Conservation (phyloP, 92 coral and sea anemone genomes). For the Paragorgia papillata region DNA sequence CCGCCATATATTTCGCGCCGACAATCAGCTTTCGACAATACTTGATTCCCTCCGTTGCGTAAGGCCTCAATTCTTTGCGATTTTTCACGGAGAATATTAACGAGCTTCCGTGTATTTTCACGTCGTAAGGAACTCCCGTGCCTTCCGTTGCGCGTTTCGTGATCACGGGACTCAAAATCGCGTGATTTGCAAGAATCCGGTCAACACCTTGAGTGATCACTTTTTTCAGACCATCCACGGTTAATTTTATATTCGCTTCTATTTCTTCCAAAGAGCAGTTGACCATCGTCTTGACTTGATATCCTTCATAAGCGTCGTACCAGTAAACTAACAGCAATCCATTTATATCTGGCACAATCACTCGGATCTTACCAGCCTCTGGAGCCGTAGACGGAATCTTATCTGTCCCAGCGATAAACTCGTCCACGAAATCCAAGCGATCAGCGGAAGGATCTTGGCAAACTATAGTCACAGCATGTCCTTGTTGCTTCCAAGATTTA, state of each 20-base stretch:
- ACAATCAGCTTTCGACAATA: conserved; percentile 71
- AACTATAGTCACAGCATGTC: conserved; percentile 80
- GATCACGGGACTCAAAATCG: conserved; percentile 77
- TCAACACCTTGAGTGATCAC: conserved; percentile 85
- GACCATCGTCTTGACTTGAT: conserved; percentile 76
- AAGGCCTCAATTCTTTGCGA: conserved; percentile 67
- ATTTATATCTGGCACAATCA: conserved; percentile 76
- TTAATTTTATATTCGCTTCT: conserved; percentile 76
- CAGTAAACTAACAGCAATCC: conserved; percentile 82
- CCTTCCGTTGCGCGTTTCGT: conserved; percentile 73
- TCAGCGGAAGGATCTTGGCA: conserved; percentile 85
- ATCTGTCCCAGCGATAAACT: conserved; percentile 64
- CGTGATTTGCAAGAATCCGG: conserved; percentile 81
- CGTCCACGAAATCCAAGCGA: conserved; percentile 78
- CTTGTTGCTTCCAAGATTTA: conserved; percentile 76
- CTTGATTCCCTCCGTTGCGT: conserved; percentile 76
- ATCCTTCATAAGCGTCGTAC: conserved; percentile 78
- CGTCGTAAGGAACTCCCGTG: conserved; percentile 66
- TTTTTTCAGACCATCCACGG: conserved; percentile 70
- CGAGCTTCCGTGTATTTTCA: conserved; percentile 86
- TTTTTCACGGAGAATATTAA: conserved; percentile 75
- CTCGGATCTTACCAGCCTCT: conserved; percentile 66
- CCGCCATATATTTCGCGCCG: conserved; percentile 72
- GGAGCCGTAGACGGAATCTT: conserved; percentile 73
- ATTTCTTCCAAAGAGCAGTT: conserved; percentile 81